Evolutionary conservation across 2,113 vertebrate species (phyloP).

Genomic region (Hypomesus transpacificus): DNA sequence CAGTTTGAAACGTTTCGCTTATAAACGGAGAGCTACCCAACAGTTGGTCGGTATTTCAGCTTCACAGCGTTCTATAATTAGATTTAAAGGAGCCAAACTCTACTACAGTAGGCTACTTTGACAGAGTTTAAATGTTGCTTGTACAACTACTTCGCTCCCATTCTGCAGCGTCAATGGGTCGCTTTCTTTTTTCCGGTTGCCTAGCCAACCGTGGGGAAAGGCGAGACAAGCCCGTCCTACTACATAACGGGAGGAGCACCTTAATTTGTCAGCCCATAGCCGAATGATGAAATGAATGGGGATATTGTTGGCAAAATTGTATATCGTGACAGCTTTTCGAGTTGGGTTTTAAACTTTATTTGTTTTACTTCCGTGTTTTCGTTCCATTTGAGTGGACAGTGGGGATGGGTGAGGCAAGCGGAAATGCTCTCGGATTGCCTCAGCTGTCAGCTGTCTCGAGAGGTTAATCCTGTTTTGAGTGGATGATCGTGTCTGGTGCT

Average conservation of each 20-base stretch:
- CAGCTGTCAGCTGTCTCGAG: too few species aligned
- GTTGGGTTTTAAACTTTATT: too few species aligned
- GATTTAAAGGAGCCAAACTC: slow-evolving; percentile 63
- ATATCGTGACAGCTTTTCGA: slow-evolving; percentile 2
- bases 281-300: too few species aligned
- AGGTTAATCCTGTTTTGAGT: too few species aligned
- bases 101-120: slow-evolving; percentile 6
- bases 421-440: too few species aligned
- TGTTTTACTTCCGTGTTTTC: slow-evolving; percentile 55
- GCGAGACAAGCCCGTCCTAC: not conserved
- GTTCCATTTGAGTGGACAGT: slow-evolving; percentile 17
- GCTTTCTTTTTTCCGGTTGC: not conserved
- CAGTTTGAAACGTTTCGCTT: not conserved
- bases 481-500: too few species aligned
- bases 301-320: too few species aligned
- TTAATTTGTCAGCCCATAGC: too few species aligned
- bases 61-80: slow-evolving; percentile 68
- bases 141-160: not conserved
- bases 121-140: not conserved
- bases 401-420: not conserved
- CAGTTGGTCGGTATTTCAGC: slow-evolving; percentile 46
- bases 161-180: too few species aligned
- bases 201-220: not conserved
- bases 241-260: too few species aligned
- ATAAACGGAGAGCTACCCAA: not conserved